Evolutionary conservation across 2,797 vertebrate species (phyloP).

Genomic region (Enteromius trimaculatus): DNA sequence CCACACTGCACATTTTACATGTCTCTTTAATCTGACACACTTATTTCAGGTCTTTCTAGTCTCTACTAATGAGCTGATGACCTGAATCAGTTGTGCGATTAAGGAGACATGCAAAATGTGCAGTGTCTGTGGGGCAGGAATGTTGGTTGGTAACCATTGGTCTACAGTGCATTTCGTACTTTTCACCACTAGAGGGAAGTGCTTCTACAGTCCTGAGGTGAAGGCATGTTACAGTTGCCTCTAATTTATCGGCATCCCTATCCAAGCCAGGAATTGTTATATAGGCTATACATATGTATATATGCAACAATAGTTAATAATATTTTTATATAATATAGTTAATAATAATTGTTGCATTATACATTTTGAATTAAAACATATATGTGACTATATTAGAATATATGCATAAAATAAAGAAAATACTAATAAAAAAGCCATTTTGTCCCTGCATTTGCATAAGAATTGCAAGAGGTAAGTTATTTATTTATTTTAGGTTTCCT

Average conservation of each 20-base stretch:
- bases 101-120: background rate
- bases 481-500: background rate
- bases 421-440: too few species aligned
- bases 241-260: background rate
- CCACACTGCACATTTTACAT: background rate
- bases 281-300: too few species aligned
- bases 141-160: background rate
- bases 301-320: too few species aligned
- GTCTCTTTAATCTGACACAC: background rate
- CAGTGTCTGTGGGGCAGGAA: background rate
- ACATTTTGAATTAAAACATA: background rate
- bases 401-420: background rate
- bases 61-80: background rate
- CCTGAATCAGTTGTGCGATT: background rate
- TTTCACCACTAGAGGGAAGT: conserved; percentile 55
- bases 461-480: background rate
- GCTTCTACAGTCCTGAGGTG: background rate
- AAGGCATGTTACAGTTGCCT: background rate
- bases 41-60: background rate
- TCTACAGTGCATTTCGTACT: background rate
- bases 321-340: too few species aligned
- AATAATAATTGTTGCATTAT: background rate
- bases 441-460: background rate
- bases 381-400: background rate
- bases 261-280: background rate